Evolutionary conservation across 2,888 invertebrate species (phyloP).

Genomic region (Leptopilina myrica): DNA sequence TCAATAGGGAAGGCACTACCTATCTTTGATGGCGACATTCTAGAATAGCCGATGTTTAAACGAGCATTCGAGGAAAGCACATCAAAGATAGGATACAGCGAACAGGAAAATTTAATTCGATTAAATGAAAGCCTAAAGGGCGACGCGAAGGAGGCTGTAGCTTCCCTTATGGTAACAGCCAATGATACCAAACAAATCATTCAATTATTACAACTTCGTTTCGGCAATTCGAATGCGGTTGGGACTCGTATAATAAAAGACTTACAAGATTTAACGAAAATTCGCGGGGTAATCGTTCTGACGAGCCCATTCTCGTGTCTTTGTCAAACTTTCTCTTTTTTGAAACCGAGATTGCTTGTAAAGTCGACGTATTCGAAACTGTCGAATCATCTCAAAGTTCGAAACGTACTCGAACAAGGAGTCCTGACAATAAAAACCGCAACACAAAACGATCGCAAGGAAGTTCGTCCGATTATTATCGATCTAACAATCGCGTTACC

Average conservation of each 20-base stretch:
- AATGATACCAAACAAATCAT: slow-evolving; percentile 7
- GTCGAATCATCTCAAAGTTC: background rate
- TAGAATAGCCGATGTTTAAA: slow-evolving; percentile 42
- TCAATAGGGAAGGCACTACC: background rate
- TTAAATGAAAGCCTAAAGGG: slow-evolving; percentile 20
- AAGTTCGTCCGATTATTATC: no score
- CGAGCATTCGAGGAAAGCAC: slow-evolving; percentile 40
- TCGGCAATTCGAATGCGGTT: slow-evolving; percentile 38
- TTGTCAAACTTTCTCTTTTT: background rate
- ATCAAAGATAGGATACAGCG: slow-evolving; percentile 35
- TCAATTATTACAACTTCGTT: slow-evolving; percentile 41
- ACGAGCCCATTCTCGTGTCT: background rate
- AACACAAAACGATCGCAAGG: background rate
- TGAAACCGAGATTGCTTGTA: background rate
- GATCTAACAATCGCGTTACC: no score
- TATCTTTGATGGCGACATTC: slow-evolving; percentile 30
- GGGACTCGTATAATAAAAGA: slow-evolving; percentile 20
- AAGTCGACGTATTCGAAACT: background rate
- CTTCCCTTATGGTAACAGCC: slow-evolving; percentile 39
- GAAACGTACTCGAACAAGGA: background rate
- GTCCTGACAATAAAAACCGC: background rate
- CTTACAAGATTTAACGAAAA: slow-evolving; percentile 35
- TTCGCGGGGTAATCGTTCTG: background rate
- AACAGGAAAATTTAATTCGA: slow-evolving; percentile 43
- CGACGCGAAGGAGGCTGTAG: slow-evolving; percentile 42